Base-by-base conservation (phyloP, 37 sponge, comb jelly and placozoan species). In the Crambe crambe region DNA sequence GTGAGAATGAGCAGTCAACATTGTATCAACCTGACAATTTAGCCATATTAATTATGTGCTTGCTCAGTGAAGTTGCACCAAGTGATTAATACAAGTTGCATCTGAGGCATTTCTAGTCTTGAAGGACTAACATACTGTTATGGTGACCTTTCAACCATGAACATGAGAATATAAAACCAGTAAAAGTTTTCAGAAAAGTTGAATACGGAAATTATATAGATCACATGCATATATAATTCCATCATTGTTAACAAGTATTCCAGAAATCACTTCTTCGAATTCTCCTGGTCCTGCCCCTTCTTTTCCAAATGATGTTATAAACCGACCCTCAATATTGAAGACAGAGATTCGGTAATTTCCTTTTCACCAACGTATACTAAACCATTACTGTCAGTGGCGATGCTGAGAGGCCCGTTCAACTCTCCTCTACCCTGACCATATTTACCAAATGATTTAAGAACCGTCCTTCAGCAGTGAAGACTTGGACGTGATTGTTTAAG, bases 401-500 rank as follows among this genome's bases (percentile, higher is more conserved):
- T 36, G 56, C 76, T 58, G 10, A 34, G 54, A 34, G 77, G 77
- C 8, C 22, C 15, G 6, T 43, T 40, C 25, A 83, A 56, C 41
- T 68, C 58, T 25, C 84, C 77, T 37, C 22, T 35, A 8, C 34
- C 66, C 2, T 41, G 12, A 4, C 42, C 42, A 20, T 61, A 32
- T 8, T 17, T 23, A 10, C 47, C 47, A 70, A 85, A 77, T 71
- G 39, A 26, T 59, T 59, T 54, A 77, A 5, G 35, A 69, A 75
- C 62, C 60, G 25, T 9, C 72, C 78, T 0, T 81, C 76, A 41
- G 30, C 40, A 23, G 73, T 87, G 84, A 91, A 86, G 5, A 86
- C 80, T 71, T 91, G 92, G 10, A 91, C 66, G 0, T 87, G 63
- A 78, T 91, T 72, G 56, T 83, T 90, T 43, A 71, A 37, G 35